Conservation (phyloP, 2,797 vertebrate genomes). For the Pachyuromys duprasi region DNA sequence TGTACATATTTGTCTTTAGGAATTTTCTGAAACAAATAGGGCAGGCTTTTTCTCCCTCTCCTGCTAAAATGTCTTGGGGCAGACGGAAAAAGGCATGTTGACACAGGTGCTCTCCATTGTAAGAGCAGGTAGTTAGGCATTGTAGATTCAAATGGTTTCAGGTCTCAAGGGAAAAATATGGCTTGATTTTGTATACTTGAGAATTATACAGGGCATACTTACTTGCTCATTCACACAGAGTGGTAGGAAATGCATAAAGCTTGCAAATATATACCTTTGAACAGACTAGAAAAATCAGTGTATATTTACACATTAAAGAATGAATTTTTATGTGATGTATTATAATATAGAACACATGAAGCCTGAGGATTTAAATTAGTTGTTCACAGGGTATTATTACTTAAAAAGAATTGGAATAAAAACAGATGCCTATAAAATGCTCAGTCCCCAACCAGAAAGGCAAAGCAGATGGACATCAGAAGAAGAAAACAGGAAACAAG, state of each 20-base stretch:
- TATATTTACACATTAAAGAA: not conserved
- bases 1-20: not conserved
- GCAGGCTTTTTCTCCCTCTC: not conserved
- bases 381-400: not conserved
- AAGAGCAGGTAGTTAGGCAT: not conserved
- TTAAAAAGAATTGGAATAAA: not conserved
- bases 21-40: constrained; percentile 36
- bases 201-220: not conserved
- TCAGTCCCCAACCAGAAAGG: no score
- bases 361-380: not conserved
- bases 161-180: not conserved
- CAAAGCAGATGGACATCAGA: no score
- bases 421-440: no score
- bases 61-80: constrained; percentile 33
- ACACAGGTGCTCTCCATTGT: not conserved
- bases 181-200: not conserved
- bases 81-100: constrained; percentile 41
- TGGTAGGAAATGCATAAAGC: not conserved
- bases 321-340: not conserved
- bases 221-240: not conserved
- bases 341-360: not conserved
- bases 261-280: not conserved
- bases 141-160: not conserved
- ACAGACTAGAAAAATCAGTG: not conserved
- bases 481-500: no score